Conservation (phyloP, 2,797 vertebrate genomes). For the Hydrophis major region DNA sequence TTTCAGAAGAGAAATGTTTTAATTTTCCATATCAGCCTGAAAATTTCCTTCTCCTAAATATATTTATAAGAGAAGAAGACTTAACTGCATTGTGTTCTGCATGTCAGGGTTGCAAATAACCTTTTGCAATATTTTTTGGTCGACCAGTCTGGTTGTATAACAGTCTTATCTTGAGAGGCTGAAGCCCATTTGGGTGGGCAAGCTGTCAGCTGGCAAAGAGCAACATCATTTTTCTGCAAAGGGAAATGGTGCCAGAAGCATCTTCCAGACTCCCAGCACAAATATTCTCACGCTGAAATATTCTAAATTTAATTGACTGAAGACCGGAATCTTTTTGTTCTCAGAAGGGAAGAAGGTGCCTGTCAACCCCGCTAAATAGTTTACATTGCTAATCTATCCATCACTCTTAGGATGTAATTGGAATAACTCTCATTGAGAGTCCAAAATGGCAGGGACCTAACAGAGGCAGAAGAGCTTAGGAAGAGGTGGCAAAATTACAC, state of each 20-base stretch:
- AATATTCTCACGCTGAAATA: slow-evolving; percentile 46
- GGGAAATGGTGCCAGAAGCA: slow-evolving; percentile 42
- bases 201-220: slow-evolving; percentile 25
- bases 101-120: neutral
- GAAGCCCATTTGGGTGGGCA: slow-evolving; percentile 8
- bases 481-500: too few species aligned
- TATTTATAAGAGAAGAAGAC: neutral
- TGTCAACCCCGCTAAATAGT: neutral
- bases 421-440: neutral
- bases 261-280: slow-evolving; percentile 43
- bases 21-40: neutral
- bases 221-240: slow-evolving; percentile 33
- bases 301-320: slow-evolving; percentile 30
- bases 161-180: neutral
- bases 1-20: neutral
- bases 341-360: neutral
- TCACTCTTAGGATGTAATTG: neutral
- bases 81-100: neutral
- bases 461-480: too few species aligned
- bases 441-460: neutral
- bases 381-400: neutral
- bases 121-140: neutral
- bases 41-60: neutral
- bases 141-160: too few species aligned
- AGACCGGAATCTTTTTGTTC: slow-evolving; percentile 32